phyloP scores from a whole-genome alignment of 2,797 vertebrate species.

The Gallinago solitaria region DNA sequence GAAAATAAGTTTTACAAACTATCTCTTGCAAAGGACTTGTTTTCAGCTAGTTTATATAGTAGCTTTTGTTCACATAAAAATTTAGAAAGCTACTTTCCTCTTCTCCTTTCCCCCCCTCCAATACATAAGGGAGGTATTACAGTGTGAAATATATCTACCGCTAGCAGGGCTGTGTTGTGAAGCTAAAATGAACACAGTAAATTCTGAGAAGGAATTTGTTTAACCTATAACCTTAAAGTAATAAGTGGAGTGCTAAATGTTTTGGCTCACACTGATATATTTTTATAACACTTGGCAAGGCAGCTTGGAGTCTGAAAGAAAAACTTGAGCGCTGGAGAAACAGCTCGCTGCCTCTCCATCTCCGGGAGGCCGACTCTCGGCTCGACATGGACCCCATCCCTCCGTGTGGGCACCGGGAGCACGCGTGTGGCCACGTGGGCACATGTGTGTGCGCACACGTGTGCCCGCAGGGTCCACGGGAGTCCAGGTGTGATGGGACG shows the following conservation, averaged over 20 bases:
- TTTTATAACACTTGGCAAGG: slow-evolving; percentile 75
- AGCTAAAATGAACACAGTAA: slow-evolving; percentile 70
- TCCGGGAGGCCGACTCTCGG: neutral
- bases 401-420: fast-evolving
- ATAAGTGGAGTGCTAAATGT: slow-evolving; percentile 66
- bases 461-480: fast-evolving
- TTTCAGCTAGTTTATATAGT: slow-evolving; percentile 56
- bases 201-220: slow-evolving; percentile 73
- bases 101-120: neutral
- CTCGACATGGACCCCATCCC: neutral
- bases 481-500: fast-evolving
- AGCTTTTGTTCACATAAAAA: slow-evolving; percentile 66
- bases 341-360: neutral
- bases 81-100: slow-evolving; percentile 46
- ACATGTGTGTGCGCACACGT: fast-evolving
- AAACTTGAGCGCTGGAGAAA: neutral
- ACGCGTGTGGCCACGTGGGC: fast-evolving
- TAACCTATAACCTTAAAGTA: slow-evolving; percentile 72
- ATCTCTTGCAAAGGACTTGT: slow-evolving; percentile 61
- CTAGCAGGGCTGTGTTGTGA: slow-evolving; percentile 60
- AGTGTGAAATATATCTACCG: slow-evolving; percentile 62
- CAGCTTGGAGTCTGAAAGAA: slow-evolving; percentile 27
- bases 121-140: slow-evolving; percentile 69
- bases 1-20: slow-evolving; percentile 61
- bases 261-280: slow-evolving; percentile 64